phyloP scores from a whole-genome alignment of 2,797 vertebrate genomes.

The Crocodylus rhombifer region DNA sequence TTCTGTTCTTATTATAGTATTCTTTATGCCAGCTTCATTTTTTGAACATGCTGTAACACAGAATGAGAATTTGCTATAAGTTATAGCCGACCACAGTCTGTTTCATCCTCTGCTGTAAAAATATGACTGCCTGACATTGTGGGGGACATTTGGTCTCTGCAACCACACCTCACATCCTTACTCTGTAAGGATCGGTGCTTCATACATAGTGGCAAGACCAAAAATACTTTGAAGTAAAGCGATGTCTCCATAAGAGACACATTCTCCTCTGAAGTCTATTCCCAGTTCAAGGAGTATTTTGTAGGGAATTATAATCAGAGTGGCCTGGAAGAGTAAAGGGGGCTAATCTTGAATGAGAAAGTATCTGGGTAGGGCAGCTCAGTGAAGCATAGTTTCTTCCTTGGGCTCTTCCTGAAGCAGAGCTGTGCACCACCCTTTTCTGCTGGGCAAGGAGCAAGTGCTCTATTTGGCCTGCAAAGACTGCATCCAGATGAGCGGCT shows the following conservation, averaged over 20 bases:
- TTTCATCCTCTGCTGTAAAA: background rate
- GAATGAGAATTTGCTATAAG: fast-evolving
- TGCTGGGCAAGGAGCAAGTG: background rate
- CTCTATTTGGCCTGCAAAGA: no score
- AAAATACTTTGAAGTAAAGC: fast-evolving
- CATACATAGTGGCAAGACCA: background rate
- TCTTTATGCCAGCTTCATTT: no score
- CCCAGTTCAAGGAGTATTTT: background rate
- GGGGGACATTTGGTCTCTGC: fast-evolving
- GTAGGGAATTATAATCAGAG: background rate
- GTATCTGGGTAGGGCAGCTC: background rate
- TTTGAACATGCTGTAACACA: fast-evolving
- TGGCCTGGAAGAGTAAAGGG: background rate
- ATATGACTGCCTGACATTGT: background rate
- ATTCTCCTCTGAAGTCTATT: background rate
- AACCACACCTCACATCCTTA: fast-evolving
- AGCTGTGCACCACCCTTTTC: background rate
- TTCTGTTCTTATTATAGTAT: no score
- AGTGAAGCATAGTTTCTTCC: background rate
- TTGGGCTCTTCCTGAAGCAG: background rate
- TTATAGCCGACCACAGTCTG: background rate
- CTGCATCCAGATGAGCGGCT: no score
- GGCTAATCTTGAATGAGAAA: background rate
- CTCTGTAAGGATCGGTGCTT: background rate
- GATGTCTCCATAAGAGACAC: fast-evolving